A percentile compares a stretch with the other conserved stretches of the same genome.
These are phyloP conservation scores for Petrocephalus zakoni DNA, from an alignment of 2,113 vertebrate species.

Conservation along the genomic window DNA sequence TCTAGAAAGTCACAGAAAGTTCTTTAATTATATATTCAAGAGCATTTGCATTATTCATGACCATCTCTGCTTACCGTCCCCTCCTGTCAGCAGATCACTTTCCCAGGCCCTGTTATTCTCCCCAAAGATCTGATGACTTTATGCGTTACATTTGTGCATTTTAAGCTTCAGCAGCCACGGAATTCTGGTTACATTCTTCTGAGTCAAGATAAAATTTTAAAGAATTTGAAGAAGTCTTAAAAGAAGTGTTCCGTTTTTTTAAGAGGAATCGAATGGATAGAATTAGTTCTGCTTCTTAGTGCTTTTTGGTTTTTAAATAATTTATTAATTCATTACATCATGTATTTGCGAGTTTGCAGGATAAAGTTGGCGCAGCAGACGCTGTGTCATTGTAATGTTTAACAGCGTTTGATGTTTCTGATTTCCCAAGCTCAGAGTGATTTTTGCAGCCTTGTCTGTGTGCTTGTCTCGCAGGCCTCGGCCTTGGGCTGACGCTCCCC, in stretches of 20 bases:
- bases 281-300: not conserved
- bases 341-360: not conserved
- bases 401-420: not conserved
- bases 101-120: constrained; percentile 22
- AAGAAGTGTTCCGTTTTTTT: no score
- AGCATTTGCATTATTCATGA: constrained; percentile 22
- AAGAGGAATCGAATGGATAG: not conserved
- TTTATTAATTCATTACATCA: not conserved
- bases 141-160: not conserved
- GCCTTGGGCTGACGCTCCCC: not conserved
- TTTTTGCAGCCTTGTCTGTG: not conserved
- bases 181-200: not conserved
- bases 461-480: not conserved
- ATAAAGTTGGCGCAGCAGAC: not conserved
- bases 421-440: not conserved
- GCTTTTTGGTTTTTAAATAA: not conserved
- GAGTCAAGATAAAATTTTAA: not conserved
- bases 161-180: not conserved
- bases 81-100: constrained; percentile 31
- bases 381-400: not conserved
- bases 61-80: constrained; percentile 16
- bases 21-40: constrained; percentile 13
- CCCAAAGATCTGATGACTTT: constrained; percentile 29
- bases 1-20: not conserved
- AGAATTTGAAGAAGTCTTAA: not conserved